phyloP scores from a whole-genome alignment of 2,113 vertebrate species.

The Gadus macrocephalus region DNA sequence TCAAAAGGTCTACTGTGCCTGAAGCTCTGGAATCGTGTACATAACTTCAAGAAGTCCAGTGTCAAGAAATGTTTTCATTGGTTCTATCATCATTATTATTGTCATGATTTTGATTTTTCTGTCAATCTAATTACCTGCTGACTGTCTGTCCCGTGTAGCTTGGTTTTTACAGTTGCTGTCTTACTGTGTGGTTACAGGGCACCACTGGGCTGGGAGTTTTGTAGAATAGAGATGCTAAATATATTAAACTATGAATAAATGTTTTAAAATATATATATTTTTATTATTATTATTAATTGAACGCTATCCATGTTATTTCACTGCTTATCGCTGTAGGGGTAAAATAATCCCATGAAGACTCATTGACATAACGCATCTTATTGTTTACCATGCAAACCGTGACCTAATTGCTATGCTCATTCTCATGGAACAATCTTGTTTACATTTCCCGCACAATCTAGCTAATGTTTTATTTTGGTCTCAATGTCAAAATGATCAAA shows the following conservation, averaged over 20 bases:
- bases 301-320: neutral
- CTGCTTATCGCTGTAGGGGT: too few species aligned
- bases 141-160: conserved; percentile 57
- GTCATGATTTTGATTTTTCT: conserved; percentile 36
- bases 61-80: conserved; percentile 42
- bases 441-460: too few species aligned
- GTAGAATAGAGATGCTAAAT: conserved; percentile 28
- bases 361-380: too few species aligned
- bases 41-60: conserved; percentile 49
- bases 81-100: conserved; percentile 21
- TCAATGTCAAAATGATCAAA: too few species aligned
- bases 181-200: conserved; percentile 42
- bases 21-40: conserved; percentile 63
- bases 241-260: conserved; percentile 14
- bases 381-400: too few species aligned
- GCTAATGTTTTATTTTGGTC: too few species aligned
- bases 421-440: too few species aligned
- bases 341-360: too few species aligned
- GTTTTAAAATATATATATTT: neutral
- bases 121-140: conserved; percentile 38
- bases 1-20: conserved; percentile 53
- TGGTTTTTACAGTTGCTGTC: conserved; percentile 58
- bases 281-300: neutral
- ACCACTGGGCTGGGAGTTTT: conserved; percentile 37
- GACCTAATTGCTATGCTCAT: too few species aligned